Evolutionary conservation across 2,888 invertebrate genomes (phyloP), one percentile per base, ranked within the genome.

Genomic region (Ormyrus nitidulus): DNA sequence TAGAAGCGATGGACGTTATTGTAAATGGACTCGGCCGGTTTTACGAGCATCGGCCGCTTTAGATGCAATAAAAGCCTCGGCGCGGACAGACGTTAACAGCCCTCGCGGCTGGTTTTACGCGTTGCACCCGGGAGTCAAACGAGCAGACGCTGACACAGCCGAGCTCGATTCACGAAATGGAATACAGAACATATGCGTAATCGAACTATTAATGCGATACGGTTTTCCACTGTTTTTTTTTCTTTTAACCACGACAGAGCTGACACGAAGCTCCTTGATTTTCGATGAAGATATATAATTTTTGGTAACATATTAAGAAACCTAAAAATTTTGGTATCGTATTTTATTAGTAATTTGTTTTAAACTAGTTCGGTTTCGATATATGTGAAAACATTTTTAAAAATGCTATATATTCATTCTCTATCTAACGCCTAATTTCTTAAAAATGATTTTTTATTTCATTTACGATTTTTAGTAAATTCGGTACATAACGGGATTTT

Each of bases 1-100:
- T 4, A 34, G 34, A 34, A 4, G 34, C 34, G 34, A 34, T 13
- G 19, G 62, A 62, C 66, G 72, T 70, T 58, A 75, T 74, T 77
- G 81, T 81, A 83, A 85, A 84, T 83, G 83, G 82, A 83, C 81
- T 81, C 77, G 64, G 79, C 76, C 51, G 61, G 65, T 73, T 85
- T 84, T 82, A 85, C 82, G 83, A 84, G 83, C 79, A 72, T 75
- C 80, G 66, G 77, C 75, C 82, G 80, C 82, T 84, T 81, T 77
- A 77, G 82, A 70, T 81, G 77, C 83, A 83, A 85, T 85, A 84
- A 84, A 84, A 83, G 81, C 79, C 79, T 34, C 61, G 66, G 34
- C 48, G 34, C 82, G 81, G 82, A 82, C 77, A 75, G 77, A 76
- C 77, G 81, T 83, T 83, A 76, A 76, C 80, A 49, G 75, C 74